Evolutionary conservation across 2,797 vertebrate genomes (phyloP).

Genomic region (Botia almorhae): DNA sequence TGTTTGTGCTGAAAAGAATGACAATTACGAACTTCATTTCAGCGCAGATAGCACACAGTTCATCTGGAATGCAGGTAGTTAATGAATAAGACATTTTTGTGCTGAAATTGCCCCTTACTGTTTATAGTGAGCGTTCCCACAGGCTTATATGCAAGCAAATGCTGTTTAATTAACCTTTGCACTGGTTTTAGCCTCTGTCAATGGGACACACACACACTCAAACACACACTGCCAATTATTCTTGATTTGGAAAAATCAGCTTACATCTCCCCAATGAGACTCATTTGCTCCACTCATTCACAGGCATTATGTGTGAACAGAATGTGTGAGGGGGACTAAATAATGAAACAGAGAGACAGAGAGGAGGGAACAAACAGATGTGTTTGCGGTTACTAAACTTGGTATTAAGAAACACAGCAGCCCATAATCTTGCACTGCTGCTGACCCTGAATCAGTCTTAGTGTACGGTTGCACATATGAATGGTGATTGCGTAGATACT

Average conservation of each 20-base stretch:
- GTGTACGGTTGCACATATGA: neutral
- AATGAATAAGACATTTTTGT: neutral
- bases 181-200: slow-evolving; percentile 63
- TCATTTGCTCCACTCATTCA: slow-evolving; percentile 51
- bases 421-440: slow-evolving; percentile 27
- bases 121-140: slow-evolving; percentile 37
- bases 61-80: neutral
- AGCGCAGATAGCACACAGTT: neutral
- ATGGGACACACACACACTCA: slow-evolving; percentile 32
- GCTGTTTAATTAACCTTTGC: slow-evolving; percentile 78
- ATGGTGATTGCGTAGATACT: slow-evolving; percentile 9
- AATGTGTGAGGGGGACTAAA: slow-evolving; percentile 50
- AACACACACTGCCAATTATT: slow-evolving; percentile 53
- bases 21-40: neutral
- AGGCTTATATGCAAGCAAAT: slow-evolving; percentile 66
- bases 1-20: neutral
- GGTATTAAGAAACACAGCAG: slow-evolving; percentile 8
- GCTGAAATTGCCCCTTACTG: neutral
- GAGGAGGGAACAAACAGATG: slow-evolving; percentile 42
- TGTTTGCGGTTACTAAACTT: slow-evolving; percentile 45
- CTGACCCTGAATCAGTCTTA: slow-evolving; percentile 33
- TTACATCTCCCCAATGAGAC: slow-evolving; percentile 51
- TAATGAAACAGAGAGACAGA: slow-evolving; percentile 54
- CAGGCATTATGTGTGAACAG: slow-evolving; percentile 49
- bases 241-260: slow-evolving; percentile 59